Percentiles rank a stretch among this genome's conserved stretches.
Conservation (phyloP, 1,140 invertebrate species). For the Oncopeltus fasciatus region DNA sequence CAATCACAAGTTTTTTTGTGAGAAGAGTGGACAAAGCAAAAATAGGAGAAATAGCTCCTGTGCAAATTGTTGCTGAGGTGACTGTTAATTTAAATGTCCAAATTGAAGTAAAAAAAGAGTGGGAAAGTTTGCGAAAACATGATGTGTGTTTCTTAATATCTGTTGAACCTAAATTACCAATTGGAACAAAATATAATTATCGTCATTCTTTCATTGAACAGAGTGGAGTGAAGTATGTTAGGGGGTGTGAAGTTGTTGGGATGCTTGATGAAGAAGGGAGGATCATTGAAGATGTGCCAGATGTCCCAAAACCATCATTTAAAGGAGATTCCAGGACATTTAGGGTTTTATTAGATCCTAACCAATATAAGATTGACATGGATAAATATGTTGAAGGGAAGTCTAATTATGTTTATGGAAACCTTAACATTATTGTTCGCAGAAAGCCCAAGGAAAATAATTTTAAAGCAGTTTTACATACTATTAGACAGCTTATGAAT, state of each 20-base stretch:
- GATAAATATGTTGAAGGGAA: slow-evolving; percentile 58
- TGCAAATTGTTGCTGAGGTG: slow-evolving; percentile 84
- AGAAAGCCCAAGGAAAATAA: slow-evolving; percentile 99
- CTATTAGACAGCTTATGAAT: slow-evolving; percentile 96
- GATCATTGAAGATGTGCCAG: slow-evolving; percentile 92
- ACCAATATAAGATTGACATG: slow-evolving; percentile 92
- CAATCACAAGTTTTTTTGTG: slow-evolving; percentile 80
- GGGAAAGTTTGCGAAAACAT: slow-evolving; percentile 92
- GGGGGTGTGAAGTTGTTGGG: slow-evolving; percentile 97
- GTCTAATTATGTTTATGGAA: slow-evolving; percentile 82
- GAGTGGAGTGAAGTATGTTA: slow-evolving; percentile 78
- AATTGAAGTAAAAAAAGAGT: slow-evolving; percentile 85
- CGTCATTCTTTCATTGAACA: slow-evolving; percentile 74
- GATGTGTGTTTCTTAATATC: slow-evolving; percentile 95
- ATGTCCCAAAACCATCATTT: slow-evolving; percentile 62
- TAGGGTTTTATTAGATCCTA: slow-evolving; percentile 85
- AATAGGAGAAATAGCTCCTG: slow-evolving; percentile 85
- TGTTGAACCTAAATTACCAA: slow-evolving; percentile 64
- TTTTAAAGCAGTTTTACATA: slow-evolving; percentile 97
- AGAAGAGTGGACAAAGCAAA: slow-evolving; percentile 87
- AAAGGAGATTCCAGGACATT: slow-evolving; percentile 83
- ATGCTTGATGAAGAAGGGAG: slow-evolving; percentile 92
- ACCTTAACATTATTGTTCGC: slow-evolving; percentile 95
- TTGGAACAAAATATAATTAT: slow-evolving; percentile 73
- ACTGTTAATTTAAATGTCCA: slow-evolving; percentile 81